Evolutionary conservation across 2,888 invertebrate species (phyloP).

Genomic region (Gasteruption jaculator): DNA sequence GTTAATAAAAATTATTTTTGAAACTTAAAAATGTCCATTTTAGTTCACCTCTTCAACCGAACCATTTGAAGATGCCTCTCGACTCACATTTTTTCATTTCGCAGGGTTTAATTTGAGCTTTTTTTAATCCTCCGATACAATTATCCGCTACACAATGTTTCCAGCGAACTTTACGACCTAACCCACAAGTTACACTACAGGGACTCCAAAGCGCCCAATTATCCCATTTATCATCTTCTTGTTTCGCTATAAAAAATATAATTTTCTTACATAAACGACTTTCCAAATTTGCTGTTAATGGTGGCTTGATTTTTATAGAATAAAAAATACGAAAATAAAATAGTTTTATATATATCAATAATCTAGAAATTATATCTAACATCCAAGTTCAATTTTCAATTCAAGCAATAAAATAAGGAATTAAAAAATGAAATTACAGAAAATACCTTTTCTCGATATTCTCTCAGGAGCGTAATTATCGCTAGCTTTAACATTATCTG

Average conservation of each 20-base stretch:
- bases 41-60: constrained; percentile 19
- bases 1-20: constrained; percentile 5
- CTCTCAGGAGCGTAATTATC: too few relatives aligned
- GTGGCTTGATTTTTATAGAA: too few relatives aligned
- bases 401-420: constrained; percentile 1
- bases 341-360: too few relatives aligned
- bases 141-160: constrained; percentile 27
- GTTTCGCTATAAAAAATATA: too few relatives aligned
- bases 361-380: neutral
- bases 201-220: constrained; percentile 31
- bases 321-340: too few relatives aligned
- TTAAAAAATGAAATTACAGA: neutral
- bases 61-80: constrained; percentile 30
- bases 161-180: constrained; percentile 35
- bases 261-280: too few relatives aligned
- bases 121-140: constrained; percentile 32
- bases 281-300: too few relatives aligned
- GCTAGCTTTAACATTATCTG: too few relatives aligned
- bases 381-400: neutral
- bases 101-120: constrained; percentile 32
- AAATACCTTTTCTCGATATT: neutral
- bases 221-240: constrained; percentile 22
- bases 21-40: neutral
- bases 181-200: constrained; percentile 35
- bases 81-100: constrained; percentile 23